Percentiles rank a stretch among this genome's conserved stretches.
Evolutionary conservation across 2,113 vertebrate species (phyloP).

Genomic region (Polyodon spathula): DNA sequence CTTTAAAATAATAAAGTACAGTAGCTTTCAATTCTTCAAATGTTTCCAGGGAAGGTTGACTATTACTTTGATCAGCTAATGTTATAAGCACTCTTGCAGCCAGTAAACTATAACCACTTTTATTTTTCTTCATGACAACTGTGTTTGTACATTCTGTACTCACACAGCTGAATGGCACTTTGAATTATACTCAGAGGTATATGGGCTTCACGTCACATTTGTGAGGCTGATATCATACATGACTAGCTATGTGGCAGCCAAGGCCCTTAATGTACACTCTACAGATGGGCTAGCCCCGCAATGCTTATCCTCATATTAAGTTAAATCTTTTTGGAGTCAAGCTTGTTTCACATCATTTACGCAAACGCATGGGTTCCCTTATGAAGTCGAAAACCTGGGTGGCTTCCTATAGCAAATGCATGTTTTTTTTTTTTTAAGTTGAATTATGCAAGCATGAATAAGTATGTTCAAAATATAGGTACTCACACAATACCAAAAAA

Average conservation of each 20-base stretch:
- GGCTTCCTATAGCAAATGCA: slow-evolving; percentile 2
- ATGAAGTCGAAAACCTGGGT: slow-evolving; percentile 56
- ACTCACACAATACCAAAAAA: no score
- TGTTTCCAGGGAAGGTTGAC: no score
- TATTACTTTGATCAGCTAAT: slow-evolving; percentile 38
- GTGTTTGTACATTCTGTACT: slow-evolving; percentile 73
- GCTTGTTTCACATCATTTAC: slow-evolving; percentile 67
- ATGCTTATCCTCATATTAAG: slow-evolving; percentile 67
- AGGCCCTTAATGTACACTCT: slow-evolving; percentile 57
- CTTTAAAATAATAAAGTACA: not conserved
- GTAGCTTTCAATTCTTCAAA: not conserved
- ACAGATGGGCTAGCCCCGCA: slow-evolving; percentile 52
- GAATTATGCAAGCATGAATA: not conserved
- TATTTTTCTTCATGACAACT: slow-evolving; percentile 77
- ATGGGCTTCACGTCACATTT: slow-evolving; percentile 84
- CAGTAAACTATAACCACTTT: slow-evolving; percentile 44
- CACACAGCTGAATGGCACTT: slow-evolving; percentile 73
- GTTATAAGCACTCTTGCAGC: slow-evolving; percentile 45
- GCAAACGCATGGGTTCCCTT: slow-evolving; percentile 71
- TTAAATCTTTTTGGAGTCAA: slow-evolving; percentile 75
- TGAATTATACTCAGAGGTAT: slow-evolving; percentile 80
- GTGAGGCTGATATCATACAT: slow-evolving; percentile 69
- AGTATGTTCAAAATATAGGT: not conserved
- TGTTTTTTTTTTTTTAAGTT: no score
- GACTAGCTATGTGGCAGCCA: slow-evolving; percentile 53